These are phyloP conservation scores for Podarcis cretensis DNA, from an alignment of 2,113 vertebrate genomes.

Conservation along the genomic window DNA sequence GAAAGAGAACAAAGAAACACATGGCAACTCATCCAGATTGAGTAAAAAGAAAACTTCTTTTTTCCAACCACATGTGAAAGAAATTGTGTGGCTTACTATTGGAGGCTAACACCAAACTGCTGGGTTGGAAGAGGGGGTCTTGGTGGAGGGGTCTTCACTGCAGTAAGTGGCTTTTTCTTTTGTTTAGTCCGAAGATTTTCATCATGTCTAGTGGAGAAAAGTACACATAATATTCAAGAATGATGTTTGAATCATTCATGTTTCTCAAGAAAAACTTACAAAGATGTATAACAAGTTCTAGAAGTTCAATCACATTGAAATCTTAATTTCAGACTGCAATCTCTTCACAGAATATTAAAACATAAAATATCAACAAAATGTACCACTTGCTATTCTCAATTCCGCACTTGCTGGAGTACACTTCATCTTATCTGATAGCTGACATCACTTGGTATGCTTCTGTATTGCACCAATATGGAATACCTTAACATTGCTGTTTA, in stretches of 20 bases:
- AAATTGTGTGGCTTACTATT: conserved; percentile 79
- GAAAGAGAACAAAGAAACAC: background rate
- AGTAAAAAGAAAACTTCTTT: background rate
- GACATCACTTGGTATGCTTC: background rate
- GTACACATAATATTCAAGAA: background rate
- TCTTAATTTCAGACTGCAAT: background rate
- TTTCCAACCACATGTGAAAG: fast-evolving
- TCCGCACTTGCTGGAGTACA: background rate
- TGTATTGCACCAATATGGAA: background rate
- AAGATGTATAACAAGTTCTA: background rate
- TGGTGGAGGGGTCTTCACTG: conserved; percentile 76
- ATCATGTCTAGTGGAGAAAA: conserved; percentile 75
- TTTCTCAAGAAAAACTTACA: background rate
- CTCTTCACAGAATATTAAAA: background rate
- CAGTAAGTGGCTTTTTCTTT: conserved; percentile 59
- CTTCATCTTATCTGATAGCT: background rate
- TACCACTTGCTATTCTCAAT: background rate
- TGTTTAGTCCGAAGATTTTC: conserved; percentile 76
- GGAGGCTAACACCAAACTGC: conserved; percentile 90
- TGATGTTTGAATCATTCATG: background rate
- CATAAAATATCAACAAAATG: background rate
- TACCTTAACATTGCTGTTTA: background rate
- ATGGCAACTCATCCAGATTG: background rate
- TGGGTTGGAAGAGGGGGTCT: conserved; percentile 87
- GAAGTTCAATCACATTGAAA: no score